A percentile compares a stretch with the other conserved stretches of the same genome.
These are phyloP conservation scores for Cotesia glomerata DNA, from an alignment of 1,140 invertebrate genomes.

Conservation along the genomic window DNA sequence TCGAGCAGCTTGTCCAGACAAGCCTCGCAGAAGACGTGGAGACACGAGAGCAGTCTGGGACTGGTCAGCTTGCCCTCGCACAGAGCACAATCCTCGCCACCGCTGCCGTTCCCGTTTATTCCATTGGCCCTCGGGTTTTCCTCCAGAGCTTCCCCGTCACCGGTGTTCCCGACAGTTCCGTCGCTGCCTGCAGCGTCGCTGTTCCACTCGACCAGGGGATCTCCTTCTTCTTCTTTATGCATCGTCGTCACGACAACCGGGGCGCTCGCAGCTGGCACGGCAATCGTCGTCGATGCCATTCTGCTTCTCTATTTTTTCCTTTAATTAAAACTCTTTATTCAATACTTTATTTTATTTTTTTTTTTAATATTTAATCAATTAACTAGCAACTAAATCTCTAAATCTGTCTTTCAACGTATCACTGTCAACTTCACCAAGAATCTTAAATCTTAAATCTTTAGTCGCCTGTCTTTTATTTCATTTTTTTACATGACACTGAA, in stretches of 20 bases:
- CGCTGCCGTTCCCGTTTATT: constrained; percentile 21
- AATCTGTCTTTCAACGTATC: not conserved
- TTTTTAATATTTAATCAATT: no score
- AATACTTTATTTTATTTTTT: constrained; percentile 9
- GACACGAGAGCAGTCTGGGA: constrained; percentile 86
- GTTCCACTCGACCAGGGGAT: constrained; percentile 29
- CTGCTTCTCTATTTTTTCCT: not conserved
- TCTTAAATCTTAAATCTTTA: not conserved
- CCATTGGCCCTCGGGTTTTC: constrained; percentile 42
- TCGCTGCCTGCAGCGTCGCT: not conserved
- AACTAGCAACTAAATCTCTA: constrained; percentile 4
- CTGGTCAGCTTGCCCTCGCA: constrained; percentile 75
- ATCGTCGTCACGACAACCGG: constrained; percentile 6
- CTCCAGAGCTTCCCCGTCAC: constrained; percentile 44
- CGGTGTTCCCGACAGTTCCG: constrained; percentile 28
- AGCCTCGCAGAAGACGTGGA: constrained; percentile 91
- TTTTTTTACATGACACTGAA: no score
- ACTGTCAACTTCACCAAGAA: constrained; percentile 10
- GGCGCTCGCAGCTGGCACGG: constrained; percentile 26
- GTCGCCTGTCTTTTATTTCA: not conserved
- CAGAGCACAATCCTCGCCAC: constrained; percentile 53
- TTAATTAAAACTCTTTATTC: constrained; percentile 2
- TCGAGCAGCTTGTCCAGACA: constrained; percentile 84
- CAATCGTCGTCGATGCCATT: constrained; percentile 36
- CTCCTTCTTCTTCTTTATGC: constrained; percentile 22